These are phyloP conservation scores for Amphipoea lucens DNA, from an alignment of 2,888 invertebrate species.

Conservation along the genomic window DNA sequence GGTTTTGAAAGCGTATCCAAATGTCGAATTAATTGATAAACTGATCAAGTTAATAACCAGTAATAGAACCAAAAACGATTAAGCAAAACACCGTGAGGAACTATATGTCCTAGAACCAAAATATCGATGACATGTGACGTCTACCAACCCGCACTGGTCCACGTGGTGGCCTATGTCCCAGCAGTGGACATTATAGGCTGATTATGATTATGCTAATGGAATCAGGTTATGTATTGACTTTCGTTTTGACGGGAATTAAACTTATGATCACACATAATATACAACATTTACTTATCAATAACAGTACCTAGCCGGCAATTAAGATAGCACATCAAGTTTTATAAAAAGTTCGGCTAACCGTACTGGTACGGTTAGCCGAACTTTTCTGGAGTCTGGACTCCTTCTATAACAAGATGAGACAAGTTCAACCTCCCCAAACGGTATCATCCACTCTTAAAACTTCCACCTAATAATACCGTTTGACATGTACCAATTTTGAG, in stretches of 20 bases:
- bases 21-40: background rate
- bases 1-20: background rate
- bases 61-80: background rate
- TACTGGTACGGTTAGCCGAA: too few relatives aligned
- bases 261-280: background rate
- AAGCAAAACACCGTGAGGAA: background rate
- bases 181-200: too few relatives aligned
- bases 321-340: background rate
- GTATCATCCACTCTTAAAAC: constrained; percentile 60
- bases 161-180: background rate
- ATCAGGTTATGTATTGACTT: background rate
- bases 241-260: background rate
- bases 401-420: background rate
- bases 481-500: constrained; percentile 89
- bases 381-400: too few relatives aligned
- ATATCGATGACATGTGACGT: background rate
- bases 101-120: background rate
- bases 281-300: too few relatives aligned
- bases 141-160: background rate
- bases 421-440: background rate
- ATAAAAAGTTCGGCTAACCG: background rate
- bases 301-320: too few relatives aligned
- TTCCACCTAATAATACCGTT: constrained; percentile 86
- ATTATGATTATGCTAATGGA: background rate
- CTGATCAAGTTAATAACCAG: background rate